These are phyloP conservation scores for Clitarchus hookeri DNA, from an alignment of 2,888 invertebrate species.

Conservation along the genomic window DNA sequence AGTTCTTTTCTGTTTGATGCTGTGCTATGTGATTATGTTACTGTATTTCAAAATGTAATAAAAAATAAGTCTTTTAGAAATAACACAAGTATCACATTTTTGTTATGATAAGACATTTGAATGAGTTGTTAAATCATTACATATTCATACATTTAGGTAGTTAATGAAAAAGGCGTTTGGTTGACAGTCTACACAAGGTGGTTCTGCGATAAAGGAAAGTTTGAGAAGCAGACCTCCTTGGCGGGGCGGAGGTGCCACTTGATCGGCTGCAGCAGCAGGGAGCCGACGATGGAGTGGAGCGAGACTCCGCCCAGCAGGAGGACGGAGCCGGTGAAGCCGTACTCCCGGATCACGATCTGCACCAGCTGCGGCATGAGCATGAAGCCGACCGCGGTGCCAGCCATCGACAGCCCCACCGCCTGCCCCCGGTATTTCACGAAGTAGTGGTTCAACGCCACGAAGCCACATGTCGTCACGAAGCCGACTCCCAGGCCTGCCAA, in stretches of 20 bases:
- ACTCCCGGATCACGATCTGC: slow-evolving; percentile 64
- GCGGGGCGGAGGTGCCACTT: slow-evolving; percentile 70
- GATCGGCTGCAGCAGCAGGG: slow-evolving; percentile 70
- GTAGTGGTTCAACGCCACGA: slow-evolving; percentile 78
- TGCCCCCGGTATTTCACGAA: slow-evolving; percentile 77
- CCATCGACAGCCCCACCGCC: slow-evolving; percentile 79
- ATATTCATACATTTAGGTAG: no score
- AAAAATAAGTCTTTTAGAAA: no score
- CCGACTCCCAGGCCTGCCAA: slow-evolving; percentile 74
- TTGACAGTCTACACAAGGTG: no score
- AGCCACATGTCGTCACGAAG: slow-evolving; percentile 74
- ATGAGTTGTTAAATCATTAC: no score
- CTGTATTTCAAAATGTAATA: no score
- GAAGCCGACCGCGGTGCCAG: slow-evolving; percentile 78
- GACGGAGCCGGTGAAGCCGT: slow-evolving; percentile 70
- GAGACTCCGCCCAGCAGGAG: slow-evolving; percentile 69
- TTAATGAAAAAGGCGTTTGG: no score
- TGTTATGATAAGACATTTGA: no score
- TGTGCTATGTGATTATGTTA: no score
- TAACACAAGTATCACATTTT: no score
- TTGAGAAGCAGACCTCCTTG: neutral
- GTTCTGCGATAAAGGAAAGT: no score
- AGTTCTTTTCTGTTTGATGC: no score
- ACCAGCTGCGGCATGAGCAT: slow-evolving; percentile 78
- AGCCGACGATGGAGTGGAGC: slow-evolving; percentile 69